Base-by-base conservation (phyloP, 2,888 invertebrate species). In the Epinotia nisella region DNA sequence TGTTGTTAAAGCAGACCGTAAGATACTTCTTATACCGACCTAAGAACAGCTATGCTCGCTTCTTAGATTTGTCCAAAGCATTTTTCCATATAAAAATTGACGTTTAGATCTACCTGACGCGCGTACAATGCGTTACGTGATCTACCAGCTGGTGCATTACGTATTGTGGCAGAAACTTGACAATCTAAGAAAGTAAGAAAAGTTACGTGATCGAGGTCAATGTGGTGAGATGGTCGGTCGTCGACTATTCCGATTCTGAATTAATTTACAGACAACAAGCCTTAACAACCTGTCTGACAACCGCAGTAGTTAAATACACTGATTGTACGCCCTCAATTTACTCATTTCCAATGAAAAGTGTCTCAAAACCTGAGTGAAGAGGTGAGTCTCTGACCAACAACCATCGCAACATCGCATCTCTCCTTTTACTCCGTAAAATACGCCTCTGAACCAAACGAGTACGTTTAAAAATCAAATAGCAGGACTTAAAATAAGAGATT, bases 331-430 rank as follows among this genome's bases (percentile, higher is more conserved):
- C 24, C 29, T 49, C 67, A 29, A 15, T 29, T 56, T 45, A 56
- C 45, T 70, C 19, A 19, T 55, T 58, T 24, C 66, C 60, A 60
- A 69, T 60, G 39, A 69, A 60, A 39, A 39, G 53, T 11, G 2
- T 29, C 56, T 70, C 49, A 29, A 70, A 35, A 64, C 64, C 64
- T 19, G 21, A 41, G 21, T 58, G 64, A 70, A 58, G 19, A n/a
- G 41, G 29, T 45, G 35, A 29, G 10, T 24, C 29, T 24, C 24
- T 13, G 5, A 51, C 0, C 11, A n/a, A n/a, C n/a, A 15, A 13
- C 15, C n/a, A 17, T 51, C 11, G 24, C 10, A 9, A 53, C 7
- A 19, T 35, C 51, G 35, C 35, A 17, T 45, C 24, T n/a, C 24
- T 21, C 45, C 49, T 15, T 24, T 13, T 7, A 59, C 35, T 61